These are phyloP conservation scores for Nephila pilipes DNA, from an alignment of 1,140 invertebrate genomes.

Conservation along the genomic window DNA sequence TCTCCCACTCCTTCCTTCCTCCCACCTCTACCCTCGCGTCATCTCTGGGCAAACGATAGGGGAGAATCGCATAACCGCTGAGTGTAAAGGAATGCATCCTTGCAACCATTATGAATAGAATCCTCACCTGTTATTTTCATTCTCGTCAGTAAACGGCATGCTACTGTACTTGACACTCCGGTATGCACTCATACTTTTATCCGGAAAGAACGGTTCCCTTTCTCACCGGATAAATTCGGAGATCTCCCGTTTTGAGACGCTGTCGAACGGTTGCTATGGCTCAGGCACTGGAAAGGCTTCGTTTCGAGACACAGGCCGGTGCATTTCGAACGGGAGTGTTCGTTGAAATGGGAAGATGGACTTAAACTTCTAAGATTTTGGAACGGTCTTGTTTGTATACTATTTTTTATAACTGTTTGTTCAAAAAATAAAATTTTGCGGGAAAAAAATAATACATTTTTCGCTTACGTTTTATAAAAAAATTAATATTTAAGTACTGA, in stretches of 20 bases:
- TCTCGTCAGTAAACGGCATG: constrained; percentile 5
- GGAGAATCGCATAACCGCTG: background rate
- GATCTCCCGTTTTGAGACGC: background rate
- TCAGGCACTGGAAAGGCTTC: constrained; percentile 49
- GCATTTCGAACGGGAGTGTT: background rate
- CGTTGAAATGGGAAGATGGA: background rate
- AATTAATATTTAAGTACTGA: too few relatives aligned
- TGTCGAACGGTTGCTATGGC: constrained; percentile 20
- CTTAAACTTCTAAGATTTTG: background rate
- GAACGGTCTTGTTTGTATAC: background rate
- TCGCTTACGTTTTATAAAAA: too few relatives aligned
- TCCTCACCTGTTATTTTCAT: constrained; percentile 53
- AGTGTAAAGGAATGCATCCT: background rate
- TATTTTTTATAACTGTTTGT: too few relatives aligned
- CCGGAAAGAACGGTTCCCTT: background rate
- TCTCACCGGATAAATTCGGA: constrained; percentile 9
- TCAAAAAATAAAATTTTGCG: too few relatives aligned
- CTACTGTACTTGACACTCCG: background rate
- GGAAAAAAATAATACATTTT: too few relatives aligned
- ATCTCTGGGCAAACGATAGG: background rate
- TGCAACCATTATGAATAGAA: background rate
- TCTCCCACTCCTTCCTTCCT: background rate
- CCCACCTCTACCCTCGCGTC: background rate
- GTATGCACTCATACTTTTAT: constrained; percentile 34
- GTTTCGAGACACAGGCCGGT: background rate